These are phyloP conservation scores for Peromyscus melanophrys DNA, from an alignment of 2,797 vertebrate species.

Conservation along the genomic window DNA sequence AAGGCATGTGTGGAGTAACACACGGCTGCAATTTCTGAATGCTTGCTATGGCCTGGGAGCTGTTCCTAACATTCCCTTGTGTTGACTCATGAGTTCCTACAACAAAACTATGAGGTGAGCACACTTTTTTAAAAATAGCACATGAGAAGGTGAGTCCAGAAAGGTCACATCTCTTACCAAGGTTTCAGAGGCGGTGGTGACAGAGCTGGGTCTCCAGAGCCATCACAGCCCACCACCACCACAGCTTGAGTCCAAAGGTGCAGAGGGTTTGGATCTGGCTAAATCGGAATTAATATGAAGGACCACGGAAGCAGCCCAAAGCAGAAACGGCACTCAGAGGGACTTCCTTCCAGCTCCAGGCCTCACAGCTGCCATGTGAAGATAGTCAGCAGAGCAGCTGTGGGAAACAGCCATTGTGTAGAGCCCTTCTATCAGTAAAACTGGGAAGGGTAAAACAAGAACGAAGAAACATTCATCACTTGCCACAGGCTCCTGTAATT, in stretches of 20 bases:
- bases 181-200: not conserved
- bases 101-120: not conserved
- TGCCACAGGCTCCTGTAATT: not conserved
- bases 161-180: not conserved
- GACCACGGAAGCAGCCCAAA: not conserved
- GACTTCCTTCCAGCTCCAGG: not conserved
- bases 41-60: not conserved
- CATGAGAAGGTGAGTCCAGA: not conserved
- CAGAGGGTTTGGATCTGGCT: not conserved
- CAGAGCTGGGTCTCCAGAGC: not conserved
- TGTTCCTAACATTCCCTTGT: not conserved
- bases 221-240: fast-evolving
- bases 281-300: not conserved
- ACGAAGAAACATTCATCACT: not conserved
- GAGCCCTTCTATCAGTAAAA: not conserved
- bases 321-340: not conserved
- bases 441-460: slow-evolving; percentile 16
- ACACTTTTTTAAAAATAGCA: not conserved
- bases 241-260: not conserved
- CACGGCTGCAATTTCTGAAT: not conserved
- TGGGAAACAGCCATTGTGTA: not conserved
- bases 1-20: not conserved
- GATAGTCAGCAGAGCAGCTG: not conserved
- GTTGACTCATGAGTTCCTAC: slow-evolving; percentile 19
- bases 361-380: not conserved